phyloP scores from a whole-genome alignment of 2,888 invertebrate genomes.

The Cordilura impudica region DNA sequence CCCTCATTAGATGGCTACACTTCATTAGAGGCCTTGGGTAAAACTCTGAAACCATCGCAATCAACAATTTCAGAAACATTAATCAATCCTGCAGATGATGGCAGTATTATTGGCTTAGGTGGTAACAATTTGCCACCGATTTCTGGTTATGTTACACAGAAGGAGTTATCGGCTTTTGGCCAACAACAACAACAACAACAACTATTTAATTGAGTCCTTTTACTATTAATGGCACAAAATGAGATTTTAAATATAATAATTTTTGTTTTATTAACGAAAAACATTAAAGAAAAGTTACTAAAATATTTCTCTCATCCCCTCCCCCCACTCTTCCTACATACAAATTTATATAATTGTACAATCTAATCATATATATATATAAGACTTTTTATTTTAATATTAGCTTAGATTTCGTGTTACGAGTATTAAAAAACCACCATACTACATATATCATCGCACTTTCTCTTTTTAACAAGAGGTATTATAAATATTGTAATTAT shows the following conservation, averaged over 20 bases:
- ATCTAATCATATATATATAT: constrained; percentile 54
- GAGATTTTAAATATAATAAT: constrained; percentile 46
- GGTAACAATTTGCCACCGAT: constrained; percentile 59
- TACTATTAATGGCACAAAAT: constrained; percentile 43
- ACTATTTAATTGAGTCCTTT: constrained; percentile 37
- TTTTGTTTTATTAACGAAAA: background rate
- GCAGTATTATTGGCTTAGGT: background rate
- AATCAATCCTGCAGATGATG: constrained; percentile 6
- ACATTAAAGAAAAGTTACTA: constrained; percentile 29
- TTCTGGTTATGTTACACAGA: constrained; percentile 70
- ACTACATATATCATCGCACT: background rate
- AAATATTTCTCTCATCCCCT: constrained; percentile 11
- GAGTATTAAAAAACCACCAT: too few species aligned
- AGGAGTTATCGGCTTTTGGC: constrained; percentile 68
- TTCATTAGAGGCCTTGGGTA: constrained; percentile 64
- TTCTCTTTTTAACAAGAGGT: constrained; percentile 27
- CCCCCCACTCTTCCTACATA: background rate
- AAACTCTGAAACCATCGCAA: constrained; percentile 43
- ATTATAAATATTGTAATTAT: constrained; percentile 26
- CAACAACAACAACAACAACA: constrained; percentile 65
- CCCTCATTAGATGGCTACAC: constrained; percentile 65
- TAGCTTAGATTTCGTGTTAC: too few species aligned
- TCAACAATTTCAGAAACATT: constrained; percentile 35
- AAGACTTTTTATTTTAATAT: constrained; percentile 27
- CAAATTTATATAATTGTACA: constrained; percentile 30